Evolutionary conservation across 2,888 invertebrate genomes (phyloP).

Genomic region (Drosophila peninsularis): DNA sequence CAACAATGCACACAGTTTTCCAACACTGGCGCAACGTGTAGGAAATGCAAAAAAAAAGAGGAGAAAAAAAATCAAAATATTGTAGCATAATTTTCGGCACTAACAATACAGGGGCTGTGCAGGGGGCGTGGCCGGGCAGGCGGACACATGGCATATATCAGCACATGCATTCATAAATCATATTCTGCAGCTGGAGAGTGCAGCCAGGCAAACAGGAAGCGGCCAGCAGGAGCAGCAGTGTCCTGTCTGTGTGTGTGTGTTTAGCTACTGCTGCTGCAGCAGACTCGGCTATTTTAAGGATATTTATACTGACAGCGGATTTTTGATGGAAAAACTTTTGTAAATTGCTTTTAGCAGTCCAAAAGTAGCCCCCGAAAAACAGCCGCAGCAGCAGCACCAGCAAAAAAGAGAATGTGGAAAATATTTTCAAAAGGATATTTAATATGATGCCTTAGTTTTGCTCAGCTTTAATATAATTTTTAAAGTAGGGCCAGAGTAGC

Average conservation of each 20-base stretch:
- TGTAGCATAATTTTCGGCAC: conserved; percentile 78
- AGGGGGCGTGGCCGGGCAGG: background rate
- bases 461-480: conserved; percentile 36
- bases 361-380: conserved; percentile 41
- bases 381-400: conserved; percentile 33
- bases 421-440: conserved; percentile 2
- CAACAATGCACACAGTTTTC: conserved; percentile 55
- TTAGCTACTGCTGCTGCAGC: conserved; percentile 54
- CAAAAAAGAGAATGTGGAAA: background rate
- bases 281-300: conserved; percentile 79
- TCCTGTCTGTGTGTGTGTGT: conserved; percentile 31
- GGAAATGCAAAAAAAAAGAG: conserved; percentile 10
- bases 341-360: conserved; percentile 82
- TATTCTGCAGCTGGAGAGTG: conserved; percentile 74
- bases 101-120: conserved; percentile 59
- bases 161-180: conserved; percentile 81
- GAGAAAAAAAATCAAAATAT: conserved; percentile 54
- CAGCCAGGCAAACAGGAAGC: conserved; percentile 63
- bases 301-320: conserved; percentile 84
- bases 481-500: conserved; percentile 28
- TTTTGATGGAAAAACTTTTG: conserved; percentile 84
- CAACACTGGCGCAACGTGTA: conserved; percentile 33
- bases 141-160: conserved; percentile 74
- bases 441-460: conserved; percentile 10
- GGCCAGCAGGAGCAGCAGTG: conserved; percentile 47